Base-by-base conservation (phyloP, 2,797 vertebrate species). In the Paramormyrops hopkinsi region DNA sequence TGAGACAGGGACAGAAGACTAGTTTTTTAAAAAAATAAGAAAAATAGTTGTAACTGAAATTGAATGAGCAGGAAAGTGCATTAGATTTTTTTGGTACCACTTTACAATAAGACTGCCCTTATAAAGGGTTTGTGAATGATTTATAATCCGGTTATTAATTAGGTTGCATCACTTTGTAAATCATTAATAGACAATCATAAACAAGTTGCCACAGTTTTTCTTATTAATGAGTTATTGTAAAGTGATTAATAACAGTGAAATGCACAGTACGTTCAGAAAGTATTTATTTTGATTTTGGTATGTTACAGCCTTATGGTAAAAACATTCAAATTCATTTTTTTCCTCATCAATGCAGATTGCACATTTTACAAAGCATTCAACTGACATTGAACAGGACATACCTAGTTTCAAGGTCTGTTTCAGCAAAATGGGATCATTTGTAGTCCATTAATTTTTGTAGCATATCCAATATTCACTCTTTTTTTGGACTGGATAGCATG, bases 381-480 rank as follows among this genome's bases (percentile, higher is more conserved):
- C 17, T 56, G 85, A 86, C 85, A 54, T 86, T 54, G 50, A 86
- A 54, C 29, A 54, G 4, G 50, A 59, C 25, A 37, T 33, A 54
- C 14, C 4, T n/a, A 48, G 50, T 86, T 86, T 86, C 50, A 54
- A 86, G 84, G 84, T 54, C 50, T 22, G 48, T 37, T 86, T 86
- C 84, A 86, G 51, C 50, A 86, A 86, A 54, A 86, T 86, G 85
- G 50, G 85, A 86, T 86, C 50, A 86, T 54, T 86, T 86, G 25
- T 56, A 56, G 51, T 86, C 50, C 85, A 86, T 86, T 86, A 86
- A 54, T 86, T 86, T 86, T 56, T 59, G 85, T 84, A 84, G 82
- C 50, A 56, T 54, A 86, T 86, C 85, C 25, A 54, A 86, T 86
- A 54, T 86, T 50, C 29, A 11, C 33, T 56, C 48, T 59, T 86